Evolutionary conservation across 2,797 vertebrate genomes (phyloP).

Genomic region (Chromis chromis): DNA sequence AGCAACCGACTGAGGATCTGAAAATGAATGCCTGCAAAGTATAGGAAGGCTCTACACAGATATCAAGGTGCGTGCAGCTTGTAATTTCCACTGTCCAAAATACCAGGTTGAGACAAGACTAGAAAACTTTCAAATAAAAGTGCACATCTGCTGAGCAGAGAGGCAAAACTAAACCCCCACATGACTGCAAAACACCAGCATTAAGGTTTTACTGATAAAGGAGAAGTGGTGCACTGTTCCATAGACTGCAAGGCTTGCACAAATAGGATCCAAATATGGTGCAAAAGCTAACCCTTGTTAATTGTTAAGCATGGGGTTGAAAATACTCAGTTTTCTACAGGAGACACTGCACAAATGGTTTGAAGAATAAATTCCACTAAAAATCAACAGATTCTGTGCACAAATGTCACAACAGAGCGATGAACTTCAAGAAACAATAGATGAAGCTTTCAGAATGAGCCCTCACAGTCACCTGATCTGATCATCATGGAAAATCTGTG

Average conservation of each 20-base stretch:
- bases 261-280: background rate
- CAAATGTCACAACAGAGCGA: background rate
- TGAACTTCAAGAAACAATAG: constrained; percentile 9
- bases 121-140: constrained; percentile 5
- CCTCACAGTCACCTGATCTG: constrained; percentile 11
- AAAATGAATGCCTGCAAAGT: background rate
- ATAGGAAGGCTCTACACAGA: background rate
- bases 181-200: background rate
- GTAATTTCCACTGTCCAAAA: constrained; percentile 11
- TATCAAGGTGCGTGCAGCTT: constrained; percentile 4
- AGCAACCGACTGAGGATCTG: background rate
- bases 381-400: constrained; percentile 2
- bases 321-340: background rate
- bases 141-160: constrained; percentile 1
- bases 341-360: background rate
- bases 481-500: constrained; percentile 41
- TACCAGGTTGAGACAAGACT: background rate
- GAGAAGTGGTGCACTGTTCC: background rate
- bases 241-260: background rate
- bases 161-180: background rate
- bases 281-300: background rate
- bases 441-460: background rate
- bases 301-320: background rate
- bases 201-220: background rate
- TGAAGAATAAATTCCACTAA: background rate